Percentiles rank a stretch among this genome's conserved stretches.
These are phyloP conservation scores for Heliconius himera DNA, from an alignment of 1,140 invertebrate genomes.

Conservation along the genomic window DNA sequence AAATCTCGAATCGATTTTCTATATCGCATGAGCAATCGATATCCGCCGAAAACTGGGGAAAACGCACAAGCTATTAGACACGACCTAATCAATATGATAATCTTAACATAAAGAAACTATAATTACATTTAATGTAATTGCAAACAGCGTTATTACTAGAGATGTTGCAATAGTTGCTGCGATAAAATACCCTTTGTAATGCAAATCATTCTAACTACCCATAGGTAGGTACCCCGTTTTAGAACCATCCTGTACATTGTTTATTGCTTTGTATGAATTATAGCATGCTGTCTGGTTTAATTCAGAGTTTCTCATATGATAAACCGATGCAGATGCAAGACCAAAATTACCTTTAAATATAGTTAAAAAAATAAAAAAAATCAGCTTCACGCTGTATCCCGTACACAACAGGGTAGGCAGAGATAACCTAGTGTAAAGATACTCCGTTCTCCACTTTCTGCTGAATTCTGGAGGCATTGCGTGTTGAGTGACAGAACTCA, in stretches of 20 bases:
- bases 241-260: slow-evolving; percentile 38
- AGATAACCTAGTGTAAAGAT: too few relatives aligned
- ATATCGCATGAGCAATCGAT: not conserved
- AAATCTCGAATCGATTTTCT: not conserved
- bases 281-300: slow-evolving; percentile 15
- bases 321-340: slow-evolving; percentile 20
- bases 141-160: not conserved
- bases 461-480: too few relatives aligned
- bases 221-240: slow-evolving; percentile 7
- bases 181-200: slow-evolving; percentile 33
- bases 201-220: slow-evolving; percentile 31
- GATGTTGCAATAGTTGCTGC: not conserved
- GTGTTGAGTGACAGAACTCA: too few relatives aligned
- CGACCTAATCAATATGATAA: not conserved
- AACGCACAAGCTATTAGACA: not conserved
- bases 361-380: too few relatives aligned
- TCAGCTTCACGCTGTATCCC: too few relatives aligned
- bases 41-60: not conserved
- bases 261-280: slow-evolving; percentile 35
- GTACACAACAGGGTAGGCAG: too few relatives aligned
- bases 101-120: not conserved
- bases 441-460: too few relatives aligned
- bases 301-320: slow-evolving; percentile 17
- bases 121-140: not conserved
- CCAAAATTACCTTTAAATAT: not conserved